These are phyloP conservation scores for Ochotona princeps DNA, from an alignment of 2,113 vertebrate species.

Conservation along the genomic window DNA sequence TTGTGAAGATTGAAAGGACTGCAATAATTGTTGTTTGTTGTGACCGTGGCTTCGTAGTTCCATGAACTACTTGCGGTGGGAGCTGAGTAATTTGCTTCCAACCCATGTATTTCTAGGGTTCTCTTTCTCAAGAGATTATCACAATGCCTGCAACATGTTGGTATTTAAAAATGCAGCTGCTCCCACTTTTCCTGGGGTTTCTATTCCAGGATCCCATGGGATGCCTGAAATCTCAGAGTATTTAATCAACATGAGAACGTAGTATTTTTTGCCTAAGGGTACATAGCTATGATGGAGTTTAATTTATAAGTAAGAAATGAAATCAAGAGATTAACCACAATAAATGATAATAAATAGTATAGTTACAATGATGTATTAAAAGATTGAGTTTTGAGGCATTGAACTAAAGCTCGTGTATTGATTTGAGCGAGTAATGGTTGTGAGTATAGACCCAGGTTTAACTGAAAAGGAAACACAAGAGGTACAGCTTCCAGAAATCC, in stretches of 20 bases:
- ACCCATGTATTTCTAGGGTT: not conserved
- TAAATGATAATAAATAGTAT: not conserved
- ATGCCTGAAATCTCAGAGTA: not conserved
- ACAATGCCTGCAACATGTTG: not conserved
- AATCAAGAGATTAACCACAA: not conserved
- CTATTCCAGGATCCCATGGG: not conserved
- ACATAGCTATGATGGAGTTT: not conserved
- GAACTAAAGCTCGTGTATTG: no score
- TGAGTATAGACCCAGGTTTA: no score
- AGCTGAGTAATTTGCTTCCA: not conserved
- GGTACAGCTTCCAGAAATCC: not conserved
- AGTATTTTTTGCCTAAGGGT: not conserved
- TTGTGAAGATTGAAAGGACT: not conserved
- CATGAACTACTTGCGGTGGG: not conserved
- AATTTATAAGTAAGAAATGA: not conserved
- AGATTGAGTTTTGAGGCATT: not conserved
- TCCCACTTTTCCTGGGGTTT: not conserved
- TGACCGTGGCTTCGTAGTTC: not conserved
- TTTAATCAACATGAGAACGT: not conserved
- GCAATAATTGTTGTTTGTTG: not conserved
- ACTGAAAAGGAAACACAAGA: not conserved
- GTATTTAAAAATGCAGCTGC: not conserved
- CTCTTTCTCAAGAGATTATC: not conserved
- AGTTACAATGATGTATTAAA: not conserved
- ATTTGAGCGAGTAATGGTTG: no score